A percentile compares a stretch with the other conserved stretches of the same genome.
Evolutionary conservation across 2,797 vertebrate species (phyloP).

Genomic region (Tiaroga cobitis): DNA sequence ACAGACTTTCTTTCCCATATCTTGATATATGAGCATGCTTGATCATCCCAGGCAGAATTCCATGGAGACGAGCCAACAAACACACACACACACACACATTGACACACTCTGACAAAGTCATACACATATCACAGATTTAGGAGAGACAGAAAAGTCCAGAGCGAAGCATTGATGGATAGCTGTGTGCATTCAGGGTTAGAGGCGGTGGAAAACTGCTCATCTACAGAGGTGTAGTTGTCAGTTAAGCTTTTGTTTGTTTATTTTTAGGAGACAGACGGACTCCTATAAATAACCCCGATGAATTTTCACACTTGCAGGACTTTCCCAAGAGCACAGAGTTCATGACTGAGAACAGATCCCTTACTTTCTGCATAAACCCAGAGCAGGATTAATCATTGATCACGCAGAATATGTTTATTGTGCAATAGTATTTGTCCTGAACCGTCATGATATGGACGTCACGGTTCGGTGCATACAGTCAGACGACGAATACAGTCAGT

Average conservation of each 20-base stretch:
- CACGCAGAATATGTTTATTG: not conserved
- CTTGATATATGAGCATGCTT: constrained; percentile 59
- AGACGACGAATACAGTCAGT: no score
- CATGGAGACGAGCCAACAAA: constrained; percentile 44
- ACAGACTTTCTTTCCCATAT: constrained; percentile 76
- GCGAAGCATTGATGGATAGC: constrained; percentile 54
- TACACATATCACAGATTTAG: constrained; percentile 6
- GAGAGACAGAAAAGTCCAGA: constrained; percentile 11
- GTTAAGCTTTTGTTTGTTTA: constrained; percentile 68
- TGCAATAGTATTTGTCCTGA: no score
- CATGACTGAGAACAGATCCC: not conserved
- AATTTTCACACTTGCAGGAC: constrained; percentile 44
- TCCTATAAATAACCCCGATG: constrained; percentile 33
- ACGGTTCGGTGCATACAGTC: no score
- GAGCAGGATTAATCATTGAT: not conserved
- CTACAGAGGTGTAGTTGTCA: constrained; percentile 65
- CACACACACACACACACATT: constrained; percentile 33
- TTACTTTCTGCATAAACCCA: not conserved
- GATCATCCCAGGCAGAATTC: constrained; percentile 43
- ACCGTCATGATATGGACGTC: no score
- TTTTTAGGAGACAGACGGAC: constrained; percentile 68
- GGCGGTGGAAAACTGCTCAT: constrained; percentile 71
- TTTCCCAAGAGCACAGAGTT: constrained; percentile 29
- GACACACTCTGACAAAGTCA: constrained; percentile 27
- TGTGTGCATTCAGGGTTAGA: constrained; percentile 67